Percentiles rank a stretch among this genome's conserved stretches.
phyloP scores from a whole-genome alignment of 2,888 invertebrate species.

The Watsonalla binaria region DNA sequence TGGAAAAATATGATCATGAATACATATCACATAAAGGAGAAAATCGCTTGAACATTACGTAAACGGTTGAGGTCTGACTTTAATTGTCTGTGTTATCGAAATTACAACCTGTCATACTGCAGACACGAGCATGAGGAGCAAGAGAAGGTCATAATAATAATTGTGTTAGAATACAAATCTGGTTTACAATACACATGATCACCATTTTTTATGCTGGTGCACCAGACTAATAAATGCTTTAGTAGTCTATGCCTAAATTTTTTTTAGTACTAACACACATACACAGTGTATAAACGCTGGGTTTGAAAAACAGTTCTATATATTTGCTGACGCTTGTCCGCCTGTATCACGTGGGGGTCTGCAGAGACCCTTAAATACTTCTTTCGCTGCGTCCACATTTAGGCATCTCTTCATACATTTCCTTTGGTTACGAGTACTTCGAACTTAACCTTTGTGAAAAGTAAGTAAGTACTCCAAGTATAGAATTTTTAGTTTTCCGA shows the following conservation, averaged over 20 bases:
- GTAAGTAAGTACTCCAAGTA: no score
- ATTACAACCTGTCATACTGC: constrained; percentile 73
- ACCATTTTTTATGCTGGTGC: background rate
- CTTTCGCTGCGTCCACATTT: no score
- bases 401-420: no score
- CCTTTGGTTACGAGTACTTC: no score
- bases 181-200: constrained; percentile 14
- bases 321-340: no score
- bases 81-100: constrained; percentile 48
- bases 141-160: constrained; percentile 62
- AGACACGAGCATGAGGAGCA: constrained; percentile 62
- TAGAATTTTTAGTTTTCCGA: no score
- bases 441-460: no score
- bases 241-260: background rate
- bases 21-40: constrained; percentile 22
- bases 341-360: no score
- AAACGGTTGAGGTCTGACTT: constrained; percentile 24
- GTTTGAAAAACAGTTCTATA: no score
- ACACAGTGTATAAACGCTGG: no score
- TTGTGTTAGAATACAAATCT: constrained; percentile 32
- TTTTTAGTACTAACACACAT: no score
- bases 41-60: constrained; percentile 20
- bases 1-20: constrained; percentile 15
- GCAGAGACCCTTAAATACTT: no score
- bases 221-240: background rate